Percentiles rank a stretch among this genome's conserved stretches.
Conservation (phyloP, 2,888 invertebrate species). For the Herminia tarsipennalis region DNA sequence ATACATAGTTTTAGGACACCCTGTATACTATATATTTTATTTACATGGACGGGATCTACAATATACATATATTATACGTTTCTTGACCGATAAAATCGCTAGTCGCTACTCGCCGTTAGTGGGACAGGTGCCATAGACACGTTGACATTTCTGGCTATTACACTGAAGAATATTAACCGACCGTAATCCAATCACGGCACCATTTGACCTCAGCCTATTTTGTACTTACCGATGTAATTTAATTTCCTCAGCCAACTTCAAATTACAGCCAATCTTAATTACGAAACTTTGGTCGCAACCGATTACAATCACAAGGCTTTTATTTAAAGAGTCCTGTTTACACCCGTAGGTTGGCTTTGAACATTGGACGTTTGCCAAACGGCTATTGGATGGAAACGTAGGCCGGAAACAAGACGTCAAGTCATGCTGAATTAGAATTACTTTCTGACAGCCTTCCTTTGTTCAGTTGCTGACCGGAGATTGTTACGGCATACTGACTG, state of each 20-base stretch:
- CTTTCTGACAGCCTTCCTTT: constrained; percentile 37
- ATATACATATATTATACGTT: too few species aligned
- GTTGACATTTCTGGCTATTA: too few species aligned
- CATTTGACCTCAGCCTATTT: neutral
- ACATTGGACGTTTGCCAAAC: constrained; percentile 48
- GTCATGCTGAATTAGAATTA: constrained; percentile 44
- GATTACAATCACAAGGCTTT: constrained; percentile 8
- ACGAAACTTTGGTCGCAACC: constrained; percentile 6
- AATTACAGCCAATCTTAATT: constrained; percentile 9
- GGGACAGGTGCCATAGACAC: too few species aligned
- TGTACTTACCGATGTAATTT: neutral
- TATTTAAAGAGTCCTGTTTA: constrained; percentile 31
- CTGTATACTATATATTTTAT: too few species aligned
- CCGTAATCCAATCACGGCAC: too few species aligned
- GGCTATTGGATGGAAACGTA: constrained; percentile 32
- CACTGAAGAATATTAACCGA: too few species aligned
- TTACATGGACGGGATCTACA: too few species aligned
- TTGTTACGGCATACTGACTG: constrained; percentile 13
- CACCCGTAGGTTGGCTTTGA: constrained; percentile 16
- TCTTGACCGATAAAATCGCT: too few species aligned
- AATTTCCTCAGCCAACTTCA: neutral
- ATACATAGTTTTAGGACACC: too few species aligned
- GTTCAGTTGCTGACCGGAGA: constrained; percentile 29
- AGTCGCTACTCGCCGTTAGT: too few species aligned
- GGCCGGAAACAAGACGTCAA: constrained; percentile 32